Conservation (phyloP, 2,797 vertebrate species). For the Picus viridis region DNA sequence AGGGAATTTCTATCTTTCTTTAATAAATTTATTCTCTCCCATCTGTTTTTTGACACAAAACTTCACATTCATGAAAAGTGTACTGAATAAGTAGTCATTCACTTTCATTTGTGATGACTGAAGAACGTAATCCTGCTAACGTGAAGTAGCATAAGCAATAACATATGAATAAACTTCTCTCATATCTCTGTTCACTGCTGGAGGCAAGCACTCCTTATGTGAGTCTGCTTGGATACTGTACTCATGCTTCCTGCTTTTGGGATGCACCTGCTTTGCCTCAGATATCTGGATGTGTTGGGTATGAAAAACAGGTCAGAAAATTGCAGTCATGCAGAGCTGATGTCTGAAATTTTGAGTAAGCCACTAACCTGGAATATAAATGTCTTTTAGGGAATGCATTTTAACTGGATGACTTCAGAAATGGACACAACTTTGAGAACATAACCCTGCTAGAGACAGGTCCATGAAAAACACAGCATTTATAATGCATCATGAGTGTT, state of each 20-base stretch:
- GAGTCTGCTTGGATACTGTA: not conserved
- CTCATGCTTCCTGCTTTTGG: not conserved
- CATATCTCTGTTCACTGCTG: not conserved
- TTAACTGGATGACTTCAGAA: conserved; percentile 8
- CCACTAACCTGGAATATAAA: not conserved
- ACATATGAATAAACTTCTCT: not conserved
- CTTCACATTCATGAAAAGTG: not conserved
- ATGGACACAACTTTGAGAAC: not conserved
- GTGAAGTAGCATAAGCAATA: not conserved
- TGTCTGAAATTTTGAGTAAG: not conserved
- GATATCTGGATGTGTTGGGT: not conserved
- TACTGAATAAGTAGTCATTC: not conserved
- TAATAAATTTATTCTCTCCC: not conserved
- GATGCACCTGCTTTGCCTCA: not conserved
- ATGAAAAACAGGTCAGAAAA: not conserved
- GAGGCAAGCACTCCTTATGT: not conserved
- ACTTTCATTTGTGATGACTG: not conserved
- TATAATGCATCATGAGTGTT: conserved; percentile 49
- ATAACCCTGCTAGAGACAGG: conserved; percentile 37
- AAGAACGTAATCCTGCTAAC: not conserved
- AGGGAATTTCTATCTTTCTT: not conserved
- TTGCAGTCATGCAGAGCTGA: not conserved
- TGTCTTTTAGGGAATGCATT: not conserved
- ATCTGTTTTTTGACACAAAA: not conserved
- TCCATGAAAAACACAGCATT: conserved; percentile 47